Percentiles rank a stretch among this genome's conserved stretches.
These are phyloP conservation scores for Otocyon megalotis DNA, from an alignment of 2,113 vertebrate genomes.

Conservation along the genomic window DNA sequence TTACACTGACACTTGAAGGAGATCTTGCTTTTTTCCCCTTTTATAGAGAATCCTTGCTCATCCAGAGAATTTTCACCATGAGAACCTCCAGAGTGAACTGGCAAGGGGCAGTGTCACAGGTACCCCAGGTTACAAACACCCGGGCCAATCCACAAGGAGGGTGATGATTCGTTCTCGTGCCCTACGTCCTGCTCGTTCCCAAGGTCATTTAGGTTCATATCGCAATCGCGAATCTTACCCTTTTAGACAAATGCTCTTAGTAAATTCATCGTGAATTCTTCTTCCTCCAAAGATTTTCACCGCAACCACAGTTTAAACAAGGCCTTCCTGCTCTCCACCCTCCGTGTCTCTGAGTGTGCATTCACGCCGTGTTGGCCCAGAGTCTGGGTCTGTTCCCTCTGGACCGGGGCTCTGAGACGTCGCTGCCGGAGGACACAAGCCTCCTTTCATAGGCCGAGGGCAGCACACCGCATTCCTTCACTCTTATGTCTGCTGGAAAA, in stretches of 20 bases:
- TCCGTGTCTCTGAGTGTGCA: rapidly evolving
- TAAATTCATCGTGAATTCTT: background rate
- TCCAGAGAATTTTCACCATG: background rate
- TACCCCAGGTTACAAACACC: background rate
- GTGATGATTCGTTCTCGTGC: background rate
- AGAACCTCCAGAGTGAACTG: background rate
- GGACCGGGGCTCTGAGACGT: slow-evolving; percentile 69
- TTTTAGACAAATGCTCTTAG: background rate
- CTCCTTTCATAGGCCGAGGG: slow-evolving; percentile 68
- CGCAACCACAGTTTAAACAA: slow-evolving; percentile 4
- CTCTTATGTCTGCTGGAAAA: background rate
- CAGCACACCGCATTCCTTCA: slow-evolving; percentile 58
- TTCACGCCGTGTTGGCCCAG: background rate
- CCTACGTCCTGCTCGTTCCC: background rate
- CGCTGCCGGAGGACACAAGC: slow-evolving; percentile 64
- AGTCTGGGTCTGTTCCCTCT: slow-evolving; percentile 15
- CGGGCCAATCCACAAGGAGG: background rate
- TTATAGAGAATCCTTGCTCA: background rate
- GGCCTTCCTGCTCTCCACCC: slow-evolving; percentile 27
- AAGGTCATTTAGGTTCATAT: background rate
- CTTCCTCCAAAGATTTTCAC: background rate
- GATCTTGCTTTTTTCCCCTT: background rate
- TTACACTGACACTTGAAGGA: background rate
- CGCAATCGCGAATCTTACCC: background rate
- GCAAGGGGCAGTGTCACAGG: background rate